Evolutionary conservation across 2,797 vertebrate species (phyloP).

Genomic region (Myioborus melanocephalus): DNA sequence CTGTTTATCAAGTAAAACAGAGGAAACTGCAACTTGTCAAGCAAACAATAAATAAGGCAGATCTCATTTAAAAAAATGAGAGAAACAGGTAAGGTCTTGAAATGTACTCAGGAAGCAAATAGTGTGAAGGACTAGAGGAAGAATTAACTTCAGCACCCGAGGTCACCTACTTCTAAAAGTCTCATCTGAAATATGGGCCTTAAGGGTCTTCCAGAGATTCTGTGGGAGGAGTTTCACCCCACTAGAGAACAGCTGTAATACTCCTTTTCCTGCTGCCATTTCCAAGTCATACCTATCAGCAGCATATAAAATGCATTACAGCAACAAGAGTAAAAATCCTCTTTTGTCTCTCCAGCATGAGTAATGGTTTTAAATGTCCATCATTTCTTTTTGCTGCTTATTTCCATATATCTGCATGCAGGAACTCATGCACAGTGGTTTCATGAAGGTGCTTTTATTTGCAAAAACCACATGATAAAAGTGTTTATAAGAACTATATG

Average conservation of each 20-base stretch:
- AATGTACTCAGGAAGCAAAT: background rate
- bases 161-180: background rate
- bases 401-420: background rate
- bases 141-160: background rate
- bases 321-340: background rate
- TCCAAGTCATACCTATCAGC: background rate
- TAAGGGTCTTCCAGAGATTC: background rate
- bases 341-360: background rate
- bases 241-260: background rate
- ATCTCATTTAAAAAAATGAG: background rate
- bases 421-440: background rate
- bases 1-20: background rate
- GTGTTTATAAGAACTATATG: background rate
- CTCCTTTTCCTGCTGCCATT: background rate
- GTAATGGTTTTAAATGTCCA: background rate
- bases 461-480: background rate
- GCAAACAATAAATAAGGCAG: background rate
- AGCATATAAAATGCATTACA: background rate
- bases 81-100: background rate
- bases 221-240: background rate
- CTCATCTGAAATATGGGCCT: background rate
- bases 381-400: background rate
- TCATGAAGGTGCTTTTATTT: background rate
- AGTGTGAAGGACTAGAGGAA: background rate
- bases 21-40: background rate